phyloP scores from a whole-genome alignment of 2,113 vertebrate genomes.

The Corythornis vintsioides region DNA sequence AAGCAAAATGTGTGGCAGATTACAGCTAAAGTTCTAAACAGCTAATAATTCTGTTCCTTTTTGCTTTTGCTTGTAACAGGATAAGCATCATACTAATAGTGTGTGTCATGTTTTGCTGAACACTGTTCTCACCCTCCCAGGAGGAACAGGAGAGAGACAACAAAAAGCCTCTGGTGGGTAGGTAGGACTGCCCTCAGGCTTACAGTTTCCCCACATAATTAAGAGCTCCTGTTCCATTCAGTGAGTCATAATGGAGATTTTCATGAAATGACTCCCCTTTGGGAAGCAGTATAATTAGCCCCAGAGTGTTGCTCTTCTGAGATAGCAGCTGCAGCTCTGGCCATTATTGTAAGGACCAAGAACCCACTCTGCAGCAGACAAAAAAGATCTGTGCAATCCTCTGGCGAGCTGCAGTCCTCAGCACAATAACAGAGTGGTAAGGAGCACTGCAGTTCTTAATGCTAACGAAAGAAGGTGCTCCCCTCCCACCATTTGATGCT shows the following conservation, averaged over 20 bases:
- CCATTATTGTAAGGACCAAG: neutral
- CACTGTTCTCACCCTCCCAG: neutral
- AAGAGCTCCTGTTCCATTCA: slow-evolving; percentile 14
- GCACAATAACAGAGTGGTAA: fast-evolving
- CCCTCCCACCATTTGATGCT: neutral
- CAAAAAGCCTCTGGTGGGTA: neutral
- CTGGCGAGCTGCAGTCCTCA: neutral
- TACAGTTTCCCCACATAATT: neutral
- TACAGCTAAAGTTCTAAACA: neutral
- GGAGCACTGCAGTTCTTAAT: neutral
- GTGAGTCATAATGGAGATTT: neutral
- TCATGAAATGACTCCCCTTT: neutral
- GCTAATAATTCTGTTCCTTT: neutral
- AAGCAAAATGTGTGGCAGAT: neutral
- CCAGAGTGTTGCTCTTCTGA: slow-evolving; percentile 2
- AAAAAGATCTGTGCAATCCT: neutral
- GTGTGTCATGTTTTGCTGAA: neutral
- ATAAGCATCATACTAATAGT: neutral
- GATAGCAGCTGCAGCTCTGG: neutral
- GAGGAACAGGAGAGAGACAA: neutral
- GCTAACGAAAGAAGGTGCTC: neutral
- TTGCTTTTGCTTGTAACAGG: neutral
- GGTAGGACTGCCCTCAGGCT: neutral
- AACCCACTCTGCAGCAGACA: neutral
- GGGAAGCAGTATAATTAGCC: neutral